Evolutionary conservation across 1,140 invertebrate genomes (phyloP).

Genomic region (Diorhabda sublineata): DNA sequence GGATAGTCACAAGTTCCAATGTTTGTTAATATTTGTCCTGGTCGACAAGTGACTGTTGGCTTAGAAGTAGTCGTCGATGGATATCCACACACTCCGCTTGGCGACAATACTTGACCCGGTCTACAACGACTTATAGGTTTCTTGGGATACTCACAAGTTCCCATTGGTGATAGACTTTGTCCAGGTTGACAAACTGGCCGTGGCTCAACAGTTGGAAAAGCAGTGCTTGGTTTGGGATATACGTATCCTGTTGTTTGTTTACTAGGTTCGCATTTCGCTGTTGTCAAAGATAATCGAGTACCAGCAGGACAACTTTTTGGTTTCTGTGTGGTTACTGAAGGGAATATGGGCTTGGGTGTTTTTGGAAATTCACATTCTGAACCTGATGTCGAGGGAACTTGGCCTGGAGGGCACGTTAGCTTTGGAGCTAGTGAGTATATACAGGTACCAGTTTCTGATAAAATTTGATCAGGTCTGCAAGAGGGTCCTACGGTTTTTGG

Average conservation of each 20-base stretch:
- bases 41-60: constrained; percentile 8
- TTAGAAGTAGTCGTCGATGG: not conserved
- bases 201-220: not conserved
- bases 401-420: not conserved
- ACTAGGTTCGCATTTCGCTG: not conserved
- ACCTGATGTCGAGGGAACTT: not conserved
- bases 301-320: not conserved
- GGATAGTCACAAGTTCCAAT: not conserved
- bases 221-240: not conserved
- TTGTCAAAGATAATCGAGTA: not conserved
- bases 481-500: too few species aligned
- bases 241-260: not conserved
- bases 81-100: constrained; percentile 5
- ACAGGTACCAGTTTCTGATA: not conserved
- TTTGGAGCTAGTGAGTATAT: not conserved
- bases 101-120: not conserved
- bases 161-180: constrained; percentile 6
- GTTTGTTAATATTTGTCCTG: constrained; percentile 8
- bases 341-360: not conserved
- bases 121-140: not conserved
- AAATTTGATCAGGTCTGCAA: not conserved
- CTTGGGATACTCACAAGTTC: constrained; percentile 6
- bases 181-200: not conserved
- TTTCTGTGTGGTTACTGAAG: not conserved
- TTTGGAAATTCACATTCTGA: not conserved